phyloP scores from a whole-genome alignment of 23 tunicate genomes.

The Halocynthia aurantium region DNA sequence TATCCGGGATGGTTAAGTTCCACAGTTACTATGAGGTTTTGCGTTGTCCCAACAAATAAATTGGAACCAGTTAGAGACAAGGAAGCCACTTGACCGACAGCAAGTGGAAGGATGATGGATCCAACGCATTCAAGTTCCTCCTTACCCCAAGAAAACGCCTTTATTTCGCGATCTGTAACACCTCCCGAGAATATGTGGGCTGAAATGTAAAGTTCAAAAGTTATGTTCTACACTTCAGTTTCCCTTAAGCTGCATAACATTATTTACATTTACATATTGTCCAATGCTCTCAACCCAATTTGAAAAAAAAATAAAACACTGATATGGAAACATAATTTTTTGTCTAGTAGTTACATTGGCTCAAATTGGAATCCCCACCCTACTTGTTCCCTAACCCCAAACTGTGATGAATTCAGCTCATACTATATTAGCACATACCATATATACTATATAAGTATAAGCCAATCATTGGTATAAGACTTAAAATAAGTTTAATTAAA shows the following conservation, averaged over 20 bases:
- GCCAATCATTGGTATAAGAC: no score
- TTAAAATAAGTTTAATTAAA: no score
- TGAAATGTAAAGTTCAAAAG: conserved; percentile 4
- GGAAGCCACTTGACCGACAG: conserved; percentile 39
- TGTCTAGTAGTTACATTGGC: background rate
- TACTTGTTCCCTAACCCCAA: no score
- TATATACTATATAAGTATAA: no score
- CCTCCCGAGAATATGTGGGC: conserved; percentile 68
- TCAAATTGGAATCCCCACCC: background rate
- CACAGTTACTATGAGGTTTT: conserved; percentile 33
- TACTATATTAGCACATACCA: no score
- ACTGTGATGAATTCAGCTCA: no score
- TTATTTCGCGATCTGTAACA: conserved; percentile 31
- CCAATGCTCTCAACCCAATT: no score
- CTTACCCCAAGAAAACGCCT: conserved; percentile 48
- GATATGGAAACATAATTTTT: no score
- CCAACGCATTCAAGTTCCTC: conserved; percentile 43
- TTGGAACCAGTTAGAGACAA: conserved; percentile 18
- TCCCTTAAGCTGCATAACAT: background rate
- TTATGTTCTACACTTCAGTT: background rate
- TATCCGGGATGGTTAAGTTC: conserved; percentile 11
- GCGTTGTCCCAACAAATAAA: conserved; percentile 55
- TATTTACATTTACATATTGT: no score
- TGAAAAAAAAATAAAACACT: no score
- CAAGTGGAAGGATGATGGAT: conserved; percentile 29